These are phyloP conservation scores for Oreortyx pictus DNA, from an alignment of 2,797 vertebrate genomes.

Conservation along the genomic window DNA sequence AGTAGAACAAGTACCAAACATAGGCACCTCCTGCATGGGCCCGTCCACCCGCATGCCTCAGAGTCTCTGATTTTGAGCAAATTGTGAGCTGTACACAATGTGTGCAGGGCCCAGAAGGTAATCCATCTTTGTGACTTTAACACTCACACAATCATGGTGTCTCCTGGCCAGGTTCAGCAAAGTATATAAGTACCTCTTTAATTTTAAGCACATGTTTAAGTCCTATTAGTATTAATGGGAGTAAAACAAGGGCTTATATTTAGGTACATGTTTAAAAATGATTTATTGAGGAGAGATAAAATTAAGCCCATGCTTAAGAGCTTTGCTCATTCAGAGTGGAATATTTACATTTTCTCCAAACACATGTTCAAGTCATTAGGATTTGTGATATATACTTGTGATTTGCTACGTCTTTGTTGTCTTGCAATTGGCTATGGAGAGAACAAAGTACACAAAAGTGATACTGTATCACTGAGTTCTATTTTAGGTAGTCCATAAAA, in stretches of 20 bases:
- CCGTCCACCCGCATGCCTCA: neutral
- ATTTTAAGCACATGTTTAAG: conserved; percentile 56
- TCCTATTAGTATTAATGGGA: conserved; percentile 50
- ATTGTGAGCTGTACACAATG: rapidly evolving
- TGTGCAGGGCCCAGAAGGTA: neutral
- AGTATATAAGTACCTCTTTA: neutral
- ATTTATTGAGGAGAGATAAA: conserved; percentile 68
- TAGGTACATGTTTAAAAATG: conserved; percentile 60
- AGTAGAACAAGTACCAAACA: neutral
- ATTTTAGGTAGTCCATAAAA: neutral
- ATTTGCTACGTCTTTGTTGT: conserved; percentile 21
- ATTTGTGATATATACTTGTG: conserved; percentile 18
- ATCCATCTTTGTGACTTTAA: neutral
- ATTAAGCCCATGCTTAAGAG: conserved; percentile 49
- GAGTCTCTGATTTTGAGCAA: neutral
- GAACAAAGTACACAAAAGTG: neutral
- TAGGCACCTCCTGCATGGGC: neutral
- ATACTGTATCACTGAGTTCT: neutral
- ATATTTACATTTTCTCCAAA: conserved; percentile 69
- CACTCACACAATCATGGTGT: neutral
- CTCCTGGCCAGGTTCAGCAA: neutral
- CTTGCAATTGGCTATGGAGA: neutral
- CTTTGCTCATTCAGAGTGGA: conserved; percentile 31
- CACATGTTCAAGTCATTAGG: conserved; percentile 16
- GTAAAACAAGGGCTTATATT: conserved; percentile 1